These are phyloP conservation scores for Sebastes cheni DNA, from an alignment of 2,797 vertebrate genomes.

Conservation along the genomic window DNA sequence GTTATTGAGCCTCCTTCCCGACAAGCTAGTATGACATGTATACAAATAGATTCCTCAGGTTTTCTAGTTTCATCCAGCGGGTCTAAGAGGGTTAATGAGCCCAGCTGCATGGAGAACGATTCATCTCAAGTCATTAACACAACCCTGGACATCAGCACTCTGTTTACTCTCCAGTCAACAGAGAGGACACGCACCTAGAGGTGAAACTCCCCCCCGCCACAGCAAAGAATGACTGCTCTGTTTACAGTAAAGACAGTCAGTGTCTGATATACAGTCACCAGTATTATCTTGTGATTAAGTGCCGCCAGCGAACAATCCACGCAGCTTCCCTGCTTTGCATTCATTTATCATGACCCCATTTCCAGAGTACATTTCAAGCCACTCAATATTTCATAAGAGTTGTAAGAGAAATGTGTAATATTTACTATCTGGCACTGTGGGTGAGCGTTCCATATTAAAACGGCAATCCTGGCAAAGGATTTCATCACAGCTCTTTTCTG, in stretches of 20 bases:
- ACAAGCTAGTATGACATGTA: no score
- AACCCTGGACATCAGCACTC: constrained; percentile 4
- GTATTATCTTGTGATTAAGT: constrained; percentile 33
- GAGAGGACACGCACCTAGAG: neutral
- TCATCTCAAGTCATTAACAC: constrained; percentile 17
- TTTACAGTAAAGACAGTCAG: constrained; percentile 11
- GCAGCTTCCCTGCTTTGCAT: constrained; percentile 41
- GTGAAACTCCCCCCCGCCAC: neutral
- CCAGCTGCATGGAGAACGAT: constrained; percentile 26
- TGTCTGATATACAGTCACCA: constrained; percentile 32
- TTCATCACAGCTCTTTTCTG: constrained; percentile 21
- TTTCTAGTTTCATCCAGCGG: no score
- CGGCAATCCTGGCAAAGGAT: constrained; percentile 16
- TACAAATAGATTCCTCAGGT: no score
- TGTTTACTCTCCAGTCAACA: neutral
- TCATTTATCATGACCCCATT: constrained; percentile 67
- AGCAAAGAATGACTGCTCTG: neutral
- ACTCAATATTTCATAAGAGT: constrained; percentile 63
- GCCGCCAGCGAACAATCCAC: constrained; percentile 21
- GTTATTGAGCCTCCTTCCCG: no score
- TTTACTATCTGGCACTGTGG: constrained; percentile 40
- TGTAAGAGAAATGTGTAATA: constrained; percentile 60
- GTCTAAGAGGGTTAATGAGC: constrained; percentile 8
- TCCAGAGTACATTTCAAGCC: constrained; percentile 54
- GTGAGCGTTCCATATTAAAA: constrained; percentile 17